Evolutionary conservation across 2,797 vertebrate species (phyloP).

Genomic region (Glyptemys insculpta): DNA sequence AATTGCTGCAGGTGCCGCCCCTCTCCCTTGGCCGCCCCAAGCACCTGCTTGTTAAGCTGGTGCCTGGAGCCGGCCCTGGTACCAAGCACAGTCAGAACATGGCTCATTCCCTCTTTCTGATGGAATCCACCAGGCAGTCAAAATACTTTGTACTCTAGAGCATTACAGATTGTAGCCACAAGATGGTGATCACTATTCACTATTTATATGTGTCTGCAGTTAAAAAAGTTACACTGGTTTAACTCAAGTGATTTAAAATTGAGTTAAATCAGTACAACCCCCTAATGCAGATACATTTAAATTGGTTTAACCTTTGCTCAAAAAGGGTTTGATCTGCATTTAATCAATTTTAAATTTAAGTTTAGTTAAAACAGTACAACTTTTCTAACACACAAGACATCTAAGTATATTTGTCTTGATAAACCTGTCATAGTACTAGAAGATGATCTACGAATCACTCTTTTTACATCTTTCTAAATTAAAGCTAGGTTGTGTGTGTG

Average conservation of each 20-base stretch:
- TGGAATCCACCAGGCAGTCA: neutral
- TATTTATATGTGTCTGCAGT: neutral
- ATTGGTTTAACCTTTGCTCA: neutral
- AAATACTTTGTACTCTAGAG: neutral
- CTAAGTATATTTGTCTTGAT: neutral
- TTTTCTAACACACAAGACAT: neutral
- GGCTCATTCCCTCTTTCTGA: neutral
- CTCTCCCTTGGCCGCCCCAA: too few species aligned
- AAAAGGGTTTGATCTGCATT: neutral
- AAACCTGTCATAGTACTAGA: neutral
- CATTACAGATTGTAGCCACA: accelerated
- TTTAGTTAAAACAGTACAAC: neutral
- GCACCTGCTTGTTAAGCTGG: too few species aligned
- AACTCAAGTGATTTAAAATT: neutral
- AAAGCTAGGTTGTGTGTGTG: neutral
- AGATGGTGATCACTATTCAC: accelerated
- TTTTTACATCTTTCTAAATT: neutral
- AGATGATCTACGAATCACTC: neutral
- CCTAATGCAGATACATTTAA: neutral
- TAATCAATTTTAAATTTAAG: neutral
- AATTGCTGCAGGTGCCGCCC: too few species aligned
- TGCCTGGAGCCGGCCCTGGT: too few species aligned
- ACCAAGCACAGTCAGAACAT: too few species aligned
- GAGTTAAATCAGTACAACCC: neutral
- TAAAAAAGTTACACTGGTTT: neutral